Base-by-base conservation (phyloP, 2,888 invertebrate genomes). In the Acleris cristana region DNA sequence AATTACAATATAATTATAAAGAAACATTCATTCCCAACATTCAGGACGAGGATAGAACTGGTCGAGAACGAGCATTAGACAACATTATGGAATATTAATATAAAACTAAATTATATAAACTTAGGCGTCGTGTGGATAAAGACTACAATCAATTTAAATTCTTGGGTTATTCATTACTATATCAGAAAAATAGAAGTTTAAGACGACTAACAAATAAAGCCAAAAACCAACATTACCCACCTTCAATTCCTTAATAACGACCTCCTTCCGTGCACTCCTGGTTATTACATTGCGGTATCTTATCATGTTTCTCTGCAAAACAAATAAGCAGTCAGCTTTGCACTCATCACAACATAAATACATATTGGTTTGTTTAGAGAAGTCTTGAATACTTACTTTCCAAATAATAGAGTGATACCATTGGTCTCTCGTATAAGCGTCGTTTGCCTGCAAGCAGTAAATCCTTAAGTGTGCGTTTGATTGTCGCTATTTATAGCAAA, bases 391-490 rank as follows among this genome's bases (percentile, higher is more conserved):
- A 80, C 93, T 90, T 86, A 96, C 96, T 94, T 95, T 95, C 96
- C 96, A 97, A 70, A 95, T 90, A 77, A 97, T 95, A 62, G 97
- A 96, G 83, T 96, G 95, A 73, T 95, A 95, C 96, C 96, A 97
- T 85, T 97, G 96, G 92, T 97, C 96, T 82, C 97, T 91, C n/a
- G 96, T 94, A 80, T 96, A 96, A 53, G 95, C 94, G 81, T 96
- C 96, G 79, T 94, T 95, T 45, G 96, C 96, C 95, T 96, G 94
- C 56, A 94, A 90, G 67, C 73, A 78, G 72, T 53, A 52, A 72
- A 71, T 64, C 59, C 63, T 64, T 51, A 34, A 58, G 44, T 54
- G 52, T 55, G 40, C 58, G 61, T 30, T 65, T 54, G 62, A 70
- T 64, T 49, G 52, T 52, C 55, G 51, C 59, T 68, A 58, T 63